Evolutionary conservation across 2,888 invertebrate genomes (phyloP).

Genomic region (Galeruca laticollis): DNA sequence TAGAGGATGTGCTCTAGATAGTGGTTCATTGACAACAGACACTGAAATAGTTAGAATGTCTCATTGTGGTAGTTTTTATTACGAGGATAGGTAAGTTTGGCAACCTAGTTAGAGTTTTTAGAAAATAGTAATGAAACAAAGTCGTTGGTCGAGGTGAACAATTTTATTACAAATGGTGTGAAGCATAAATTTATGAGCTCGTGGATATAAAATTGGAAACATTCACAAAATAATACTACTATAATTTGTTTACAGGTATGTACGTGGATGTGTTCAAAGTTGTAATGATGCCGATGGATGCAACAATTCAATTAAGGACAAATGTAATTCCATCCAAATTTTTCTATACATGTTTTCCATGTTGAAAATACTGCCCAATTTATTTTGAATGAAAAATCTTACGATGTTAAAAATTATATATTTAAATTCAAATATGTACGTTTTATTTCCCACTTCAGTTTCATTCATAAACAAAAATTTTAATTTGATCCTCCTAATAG

Average conservation of each 20-base stretch:
- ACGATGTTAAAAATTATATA: not conserved
- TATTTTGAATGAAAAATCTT: conserved; percentile 17
- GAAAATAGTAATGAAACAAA: no score
- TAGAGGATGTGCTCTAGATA: conserved; percentile 95
- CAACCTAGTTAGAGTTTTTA: conserved; percentile 13
- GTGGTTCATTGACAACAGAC: conserved; percentile 94
- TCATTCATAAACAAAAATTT: not conserved
- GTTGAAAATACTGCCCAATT: conserved; percentile 16
- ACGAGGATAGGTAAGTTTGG: conserved; percentile 78
- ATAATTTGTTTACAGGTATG: conserved; percentile 74
- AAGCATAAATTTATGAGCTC: no score
- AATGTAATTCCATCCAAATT: not conserved
- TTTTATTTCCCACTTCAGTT: not conserved
- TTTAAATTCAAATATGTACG: not conserved
- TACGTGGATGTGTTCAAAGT: conserved; percentile 93
- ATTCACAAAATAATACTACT: not conserved
- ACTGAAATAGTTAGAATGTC: conserved; percentile 97
- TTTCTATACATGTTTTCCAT: conserved; percentile 20
- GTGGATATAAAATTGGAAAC: no score
- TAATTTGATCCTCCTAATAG: not conserved
- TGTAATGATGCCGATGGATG: conserved; percentile 95
- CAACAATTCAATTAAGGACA: conserved; percentile 68
- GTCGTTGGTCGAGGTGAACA: no score
- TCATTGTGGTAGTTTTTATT: conserved; percentile 96
- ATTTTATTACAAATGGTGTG: no score